Percentiles rank a stretch among this genome's conserved stretches.
Conservation (phyloP, 2,113 vertebrate species). For the Regulus satrapa region DNA sequence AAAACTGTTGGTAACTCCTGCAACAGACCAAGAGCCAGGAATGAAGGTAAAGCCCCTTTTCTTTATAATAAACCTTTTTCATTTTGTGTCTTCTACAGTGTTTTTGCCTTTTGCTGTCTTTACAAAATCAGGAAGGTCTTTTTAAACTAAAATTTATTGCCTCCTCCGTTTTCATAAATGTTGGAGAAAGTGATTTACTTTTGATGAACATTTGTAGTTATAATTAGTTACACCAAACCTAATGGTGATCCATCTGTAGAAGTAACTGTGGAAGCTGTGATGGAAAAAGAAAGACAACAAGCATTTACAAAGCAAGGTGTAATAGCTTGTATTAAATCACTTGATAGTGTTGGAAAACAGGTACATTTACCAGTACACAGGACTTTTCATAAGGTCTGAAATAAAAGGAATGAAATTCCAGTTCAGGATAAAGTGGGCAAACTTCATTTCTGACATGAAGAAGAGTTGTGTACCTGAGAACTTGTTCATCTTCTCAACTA, state of each 20-base stretch:
- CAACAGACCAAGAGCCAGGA: slow-evolving; percentile 88
- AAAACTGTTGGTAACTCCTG: slow-evolving; percentile 88
- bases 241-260: neutral
- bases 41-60: slow-evolving; percentile 84
- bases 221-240: neutral
- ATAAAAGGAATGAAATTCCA: neutral
- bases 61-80: neutral
- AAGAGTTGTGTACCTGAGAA: neutral
- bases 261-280: neutral
- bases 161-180: neutral
- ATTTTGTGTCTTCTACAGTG: neutral
- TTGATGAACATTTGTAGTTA: neutral
- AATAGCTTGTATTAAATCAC: neutral
- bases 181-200: neutral
- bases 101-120: neutral
- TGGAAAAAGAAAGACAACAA: neutral
- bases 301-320: neutral
- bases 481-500: neutral
- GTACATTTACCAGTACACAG: neutral
- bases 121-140: neutral
- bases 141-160: neutral
- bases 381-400: neutral
- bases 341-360: neutral
- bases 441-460: neutral
- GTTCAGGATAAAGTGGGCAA: neutral